phyloP scores from a whole-genome alignment of 2,113 vertebrate genomes.

The Tragelaphus imberbis region DNA sequence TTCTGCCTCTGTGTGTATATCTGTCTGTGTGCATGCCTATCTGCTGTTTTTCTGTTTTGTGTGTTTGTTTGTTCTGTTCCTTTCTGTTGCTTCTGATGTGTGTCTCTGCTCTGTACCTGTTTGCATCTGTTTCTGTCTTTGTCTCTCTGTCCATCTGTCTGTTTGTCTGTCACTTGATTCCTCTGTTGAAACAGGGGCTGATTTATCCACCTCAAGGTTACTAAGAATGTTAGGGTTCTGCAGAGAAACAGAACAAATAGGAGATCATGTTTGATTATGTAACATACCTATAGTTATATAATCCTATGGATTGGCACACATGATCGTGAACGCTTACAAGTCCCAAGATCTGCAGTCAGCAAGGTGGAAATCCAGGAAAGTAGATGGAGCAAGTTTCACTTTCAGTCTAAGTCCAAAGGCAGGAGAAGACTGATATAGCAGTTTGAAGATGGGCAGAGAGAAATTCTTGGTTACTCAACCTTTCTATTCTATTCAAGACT shows the following conservation, averaged over 20 bases:
- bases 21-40: background rate
- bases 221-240: background rate
- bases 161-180: background rate
- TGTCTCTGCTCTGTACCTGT: background rate
- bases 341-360: background rate
- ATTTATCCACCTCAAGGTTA: background rate
- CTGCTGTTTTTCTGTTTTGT: background rate
- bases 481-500: background rate
- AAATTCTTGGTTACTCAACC: background rate
- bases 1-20: background rate
- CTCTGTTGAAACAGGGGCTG: background rate
- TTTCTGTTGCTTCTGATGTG: background rate
- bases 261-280: background rate
- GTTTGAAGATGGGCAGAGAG: background rate
- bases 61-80: background rate
- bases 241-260: background rate
- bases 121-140: background rate
- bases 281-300: background rate
- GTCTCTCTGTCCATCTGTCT: background rate
- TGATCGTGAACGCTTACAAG: background rate
- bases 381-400: background rate
- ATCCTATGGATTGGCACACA: background rate
- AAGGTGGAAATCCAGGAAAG: background rate
- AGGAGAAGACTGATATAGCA: background rate
- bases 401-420: background rate